Conservation (phyloP, 2,113 vertebrate species). For the Pteronura brasiliensis region DNA sequence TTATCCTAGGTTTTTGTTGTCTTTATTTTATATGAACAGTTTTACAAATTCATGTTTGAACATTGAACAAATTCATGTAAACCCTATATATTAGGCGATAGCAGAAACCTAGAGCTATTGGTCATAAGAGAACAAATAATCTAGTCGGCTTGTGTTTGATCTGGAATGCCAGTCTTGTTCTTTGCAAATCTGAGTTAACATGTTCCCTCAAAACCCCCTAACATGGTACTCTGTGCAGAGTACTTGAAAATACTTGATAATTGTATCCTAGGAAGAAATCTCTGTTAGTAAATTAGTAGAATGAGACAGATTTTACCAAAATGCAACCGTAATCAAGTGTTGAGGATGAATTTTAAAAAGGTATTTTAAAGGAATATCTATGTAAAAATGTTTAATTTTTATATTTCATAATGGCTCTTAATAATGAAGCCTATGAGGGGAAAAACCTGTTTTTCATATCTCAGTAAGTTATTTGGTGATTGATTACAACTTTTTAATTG, state of each 20-base stretch:
- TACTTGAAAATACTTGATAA: background rate
- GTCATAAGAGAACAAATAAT: background rate
- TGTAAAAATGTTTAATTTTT: conserved; percentile 8
- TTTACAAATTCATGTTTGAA: background rate
- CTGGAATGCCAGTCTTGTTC: background rate
- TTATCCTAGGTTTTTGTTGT: background rate
- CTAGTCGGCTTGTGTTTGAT: background rate
- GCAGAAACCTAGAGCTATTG: background rate
- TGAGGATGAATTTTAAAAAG: background rate
- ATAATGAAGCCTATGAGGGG: background rate
- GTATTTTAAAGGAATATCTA: background rate
- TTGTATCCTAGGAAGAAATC: background rate
- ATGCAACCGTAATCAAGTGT: background rate
- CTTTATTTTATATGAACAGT: background rate
- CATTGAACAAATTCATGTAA: background rate
- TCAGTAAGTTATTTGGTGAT: background rate
- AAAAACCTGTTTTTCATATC: background rate
- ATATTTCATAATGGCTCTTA: background rate
- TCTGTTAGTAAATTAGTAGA: background rate
- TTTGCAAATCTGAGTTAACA: background rate
- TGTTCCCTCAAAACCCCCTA: background rate
- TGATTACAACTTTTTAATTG: background rate
- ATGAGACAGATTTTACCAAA: background rate
- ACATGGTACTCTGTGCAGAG: background rate
- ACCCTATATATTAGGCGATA: background rate